Base-by-base conservation (phyloP, 2,888 invertebrate species). In the Bugulina stolonifera region DNA sequence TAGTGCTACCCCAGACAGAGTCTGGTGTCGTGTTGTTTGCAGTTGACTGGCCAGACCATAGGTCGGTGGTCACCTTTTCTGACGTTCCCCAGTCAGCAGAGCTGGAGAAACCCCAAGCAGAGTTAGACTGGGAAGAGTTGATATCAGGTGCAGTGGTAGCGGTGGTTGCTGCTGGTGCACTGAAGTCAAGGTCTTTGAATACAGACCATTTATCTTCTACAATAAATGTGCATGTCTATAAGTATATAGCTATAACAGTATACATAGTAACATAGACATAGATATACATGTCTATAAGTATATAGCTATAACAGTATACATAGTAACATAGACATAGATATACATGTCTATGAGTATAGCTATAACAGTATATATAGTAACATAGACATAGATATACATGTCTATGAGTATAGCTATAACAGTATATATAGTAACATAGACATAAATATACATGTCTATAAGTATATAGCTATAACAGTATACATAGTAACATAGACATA, bases 91-190 rank as follows among this genome's bases (percentile, higher is more conserved):
- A 32, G 71, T 29, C 54, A 54, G 54, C 23, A 32, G 73, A 75
- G 58, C 73, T 73, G 69, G 76, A 75, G 71, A 74, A 75, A 73
- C 74, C 75, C 77, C 77, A 77, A 64, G 72, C 72, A 35, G 69
- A 73, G 22, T 73, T 72, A 77, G 76, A 58, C 72, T 76, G 73
- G 76, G 75, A 77, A 77, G 77, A 14, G 23, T 5, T 57, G 5
- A 18, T 5, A 10, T 43, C 43, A 43, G 10, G 5, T 2, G 25
- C 64, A 25, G 32, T 22, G 5, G 27, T 10, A 32, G 64, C 22
- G 10, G 64, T n/a, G 32, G 64, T 32, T 3, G 64, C 32, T 1
- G 64, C 18, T 5, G 64, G 64, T 2, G 32, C 29, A 34, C 64
- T 64, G 27, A 64, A 64, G 34, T 64, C 64, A 27, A 64, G 27